Percentiles rank a stretch among this genome's conserved stretches.
phyloP scores from a whole-genome alignment of 2,797 vertebrate species.

The Buphagus erythrorhynchus region DNA sequence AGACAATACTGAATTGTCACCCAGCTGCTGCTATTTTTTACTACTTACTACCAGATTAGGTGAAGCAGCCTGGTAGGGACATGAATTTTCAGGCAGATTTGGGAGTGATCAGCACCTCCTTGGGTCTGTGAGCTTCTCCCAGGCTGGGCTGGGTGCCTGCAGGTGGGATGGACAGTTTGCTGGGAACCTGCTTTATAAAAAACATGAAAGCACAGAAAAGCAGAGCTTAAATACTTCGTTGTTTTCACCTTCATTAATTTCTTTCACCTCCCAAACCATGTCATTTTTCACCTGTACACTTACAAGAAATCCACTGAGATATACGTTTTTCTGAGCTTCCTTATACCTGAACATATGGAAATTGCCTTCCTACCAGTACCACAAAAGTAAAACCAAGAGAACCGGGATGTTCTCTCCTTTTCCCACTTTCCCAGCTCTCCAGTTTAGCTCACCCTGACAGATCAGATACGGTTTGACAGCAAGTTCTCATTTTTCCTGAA shows the following conservation, averaged over 20 bases:
- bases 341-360: rapidly evolving
- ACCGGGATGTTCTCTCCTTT: background rate
- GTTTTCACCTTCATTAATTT: background rate
- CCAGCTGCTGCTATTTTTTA: background rate
- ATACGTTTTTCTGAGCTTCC: rapidly evolving
- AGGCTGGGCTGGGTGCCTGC: background rate
- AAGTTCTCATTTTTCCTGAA: background rate
- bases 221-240: rapidly evolving
- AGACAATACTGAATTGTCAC: background rate
- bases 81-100: background rate
- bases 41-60: background rate
- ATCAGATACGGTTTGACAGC: background rate
- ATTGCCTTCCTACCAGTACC: background rate
- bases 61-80: background rate
- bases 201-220: background rate
- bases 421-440: background rate
- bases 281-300: background rate
- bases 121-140: background rate
- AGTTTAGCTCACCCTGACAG: background rate
- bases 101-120: background rate
- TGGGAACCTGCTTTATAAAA: background rate
- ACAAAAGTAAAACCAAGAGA: background rate
- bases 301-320: rapidly evolving
- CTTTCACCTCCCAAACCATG: too few species aligned
- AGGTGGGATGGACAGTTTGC: background rate